Conservation (phyloP, 1,140 invertebrate genomes). For the Lamellibrachia luymesi region DNA sequence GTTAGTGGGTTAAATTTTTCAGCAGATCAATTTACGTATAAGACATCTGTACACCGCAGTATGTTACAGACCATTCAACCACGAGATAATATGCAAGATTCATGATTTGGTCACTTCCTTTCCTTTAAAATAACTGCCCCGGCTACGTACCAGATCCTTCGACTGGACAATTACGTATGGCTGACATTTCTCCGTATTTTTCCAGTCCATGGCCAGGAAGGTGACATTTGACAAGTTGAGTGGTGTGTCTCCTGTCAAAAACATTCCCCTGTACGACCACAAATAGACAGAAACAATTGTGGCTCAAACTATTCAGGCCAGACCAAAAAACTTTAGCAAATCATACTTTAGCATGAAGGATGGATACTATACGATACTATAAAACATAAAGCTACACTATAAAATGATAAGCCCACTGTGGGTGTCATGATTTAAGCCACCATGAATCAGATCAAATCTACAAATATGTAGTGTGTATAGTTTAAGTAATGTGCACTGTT, state of each 20-base stretch:
- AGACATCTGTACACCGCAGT: too few relatives aligned
- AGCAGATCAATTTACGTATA: too few relatives aligned
- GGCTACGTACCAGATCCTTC: slow-evolving; percentile 49
- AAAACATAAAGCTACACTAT: background rate
- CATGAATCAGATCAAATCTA: too few relatives aligned
- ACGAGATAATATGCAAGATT: too few relatives aligned
- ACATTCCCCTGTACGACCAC: background rate
- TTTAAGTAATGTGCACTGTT: too few relatives aligned
- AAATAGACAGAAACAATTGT: background rate
- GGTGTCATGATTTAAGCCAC: too few relatives aligned
- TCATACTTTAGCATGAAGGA: background rate
- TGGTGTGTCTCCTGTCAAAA: slow-evolving; percentile 39
- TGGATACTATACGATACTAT: background rate
- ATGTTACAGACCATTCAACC: too few relatives aligned
- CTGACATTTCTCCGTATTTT: slow-evolving; percentile 50
- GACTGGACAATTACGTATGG: slow-evolving; percentile 54
- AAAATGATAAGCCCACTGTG: background rate
- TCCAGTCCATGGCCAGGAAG: slow-evolving; percentile 59
- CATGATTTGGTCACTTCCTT: too few relatives aligned
- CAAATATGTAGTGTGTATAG: too few relatives aligned
- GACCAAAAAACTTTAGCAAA: too few relatives aligned
- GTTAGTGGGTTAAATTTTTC: too few relatives aligned
- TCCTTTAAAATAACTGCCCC: too few relatives aligned
- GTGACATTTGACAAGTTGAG: slow-evolving; percentile 48
- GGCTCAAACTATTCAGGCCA: background rate